Base-by-base conservation (phyloP, 2,888 invertebrate genomes). In the Protophormia terraenovae region DNA sequence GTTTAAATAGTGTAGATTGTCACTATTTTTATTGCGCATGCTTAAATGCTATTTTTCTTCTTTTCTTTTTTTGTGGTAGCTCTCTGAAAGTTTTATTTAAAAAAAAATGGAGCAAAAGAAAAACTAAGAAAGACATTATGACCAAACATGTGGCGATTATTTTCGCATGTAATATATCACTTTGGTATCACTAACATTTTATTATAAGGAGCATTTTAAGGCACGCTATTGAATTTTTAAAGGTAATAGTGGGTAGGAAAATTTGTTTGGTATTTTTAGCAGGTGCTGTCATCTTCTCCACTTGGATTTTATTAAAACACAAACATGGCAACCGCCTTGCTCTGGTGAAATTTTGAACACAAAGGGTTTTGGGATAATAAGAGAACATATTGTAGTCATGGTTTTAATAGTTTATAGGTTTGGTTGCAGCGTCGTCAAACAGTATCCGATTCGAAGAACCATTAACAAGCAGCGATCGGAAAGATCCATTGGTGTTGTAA, bases 21-120 rank as follows among this genome's bases (percentile, higher is more conserved):
- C 82, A 75, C 76, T 47, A 12, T 58, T 64, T 55, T 53, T 45
- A 82, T 55, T 71, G 76, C 76, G 82, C 82, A 83, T 77, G 82
- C 71, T 55, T 27, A 71, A 77, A 53, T 71, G 71, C 55, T 35
- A 77, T 66, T 76, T 71, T 62, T 35, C 53, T 55, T 32, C 3
- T 29, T n/a, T 19, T 10, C 10, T 45, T 24, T 73, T 0, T 66
- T 29, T n/a, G n/a, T n/a, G n/a, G n/a, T n/a, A n/a, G 10, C 24
- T 10, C n/a, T 60, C 6, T 60, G 55, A 55, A 72, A 66, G 45
- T 72, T 66, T 55, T 80, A 45, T 53, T 66, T 27, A 16, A 24
- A 14, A 45, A 41, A 79, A 72, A 79, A 53, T 78, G 50, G n/a
- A n/a, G n/a, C n/a, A n/a, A n/a, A n/a, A n/a, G n/a, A n/a, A n/a